Evolutionary conservation across 2,113 vertebrate species (phyloP).

Genomic region (Istiophorus platypterus): DNA sequence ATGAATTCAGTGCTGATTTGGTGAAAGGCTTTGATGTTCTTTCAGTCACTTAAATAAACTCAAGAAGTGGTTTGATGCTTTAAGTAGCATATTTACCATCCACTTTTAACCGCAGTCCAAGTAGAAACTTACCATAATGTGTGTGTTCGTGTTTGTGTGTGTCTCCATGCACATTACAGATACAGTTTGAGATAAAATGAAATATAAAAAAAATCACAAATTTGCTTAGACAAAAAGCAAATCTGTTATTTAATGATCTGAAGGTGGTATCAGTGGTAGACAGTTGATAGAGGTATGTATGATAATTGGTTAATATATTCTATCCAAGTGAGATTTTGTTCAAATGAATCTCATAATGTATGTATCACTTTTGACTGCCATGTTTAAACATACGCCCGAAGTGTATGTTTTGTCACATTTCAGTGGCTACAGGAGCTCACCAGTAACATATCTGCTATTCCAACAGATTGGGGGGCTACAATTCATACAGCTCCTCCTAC

Average conservation of each 20-base stretch:
- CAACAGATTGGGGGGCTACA: constrained; percentile 89
- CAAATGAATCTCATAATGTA: background rate
- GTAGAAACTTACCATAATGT: background rate
- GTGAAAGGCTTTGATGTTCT: too few species aligned
- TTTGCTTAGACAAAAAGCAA: background rate
- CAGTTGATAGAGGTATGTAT: background rate
- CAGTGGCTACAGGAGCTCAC: background rate
- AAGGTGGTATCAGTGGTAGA: background rate
- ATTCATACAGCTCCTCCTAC: constrained; percentile 90
- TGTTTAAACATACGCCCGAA: background rate
- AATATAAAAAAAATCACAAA: background rate
- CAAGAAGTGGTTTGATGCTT: too few species aligned
- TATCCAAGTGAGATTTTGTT: background rate
- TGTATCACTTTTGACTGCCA: background rate
- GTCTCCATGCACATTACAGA: background rate
- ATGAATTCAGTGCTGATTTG: background rate
- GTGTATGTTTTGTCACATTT: background rate
- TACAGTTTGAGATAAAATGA: background rate
- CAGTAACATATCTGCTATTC: constrained; percentile 32
- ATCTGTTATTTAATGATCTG: background rate
- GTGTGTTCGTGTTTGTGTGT: too few species aligned
- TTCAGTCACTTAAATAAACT: too few species aligned
- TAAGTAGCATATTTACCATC: too few species aligned
- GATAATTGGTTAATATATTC: background rate
- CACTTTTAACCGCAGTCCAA: too few species aligned